These are phyloP conservation scores for Engystomops pustulosus DNA, from an alignment of 2,113 vertebrate genomes.

Conservation along the genomic window DNA sequence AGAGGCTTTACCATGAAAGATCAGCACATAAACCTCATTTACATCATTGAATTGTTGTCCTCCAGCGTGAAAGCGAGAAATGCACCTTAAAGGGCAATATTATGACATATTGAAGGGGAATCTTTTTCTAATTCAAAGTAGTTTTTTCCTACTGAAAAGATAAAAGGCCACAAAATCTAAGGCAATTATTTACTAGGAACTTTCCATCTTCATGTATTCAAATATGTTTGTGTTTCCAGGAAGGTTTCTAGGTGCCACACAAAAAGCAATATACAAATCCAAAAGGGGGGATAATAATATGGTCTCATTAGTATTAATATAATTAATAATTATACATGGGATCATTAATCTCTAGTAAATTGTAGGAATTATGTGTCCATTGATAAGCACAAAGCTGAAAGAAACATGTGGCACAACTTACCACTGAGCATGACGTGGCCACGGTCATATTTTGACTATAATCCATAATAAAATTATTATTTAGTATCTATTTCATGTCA, in stretches of 20 bases:
- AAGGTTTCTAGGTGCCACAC: background rate
- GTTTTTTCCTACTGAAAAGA: background rate
- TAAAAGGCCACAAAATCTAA: background rate
- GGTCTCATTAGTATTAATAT: too few relatives aligned
- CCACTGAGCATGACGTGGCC: too few relatives aligned
- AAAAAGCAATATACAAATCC: background rate
- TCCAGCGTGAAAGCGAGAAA: background rate
- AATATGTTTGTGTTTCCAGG: background rate
- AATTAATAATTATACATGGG: too few relatives aligned
- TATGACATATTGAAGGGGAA: background rate
- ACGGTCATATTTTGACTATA: too few relatives aligned
- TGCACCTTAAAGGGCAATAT: background rate
- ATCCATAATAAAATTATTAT: too few relatives aligned
- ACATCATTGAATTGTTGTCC: slow-evolving; percentile 11
- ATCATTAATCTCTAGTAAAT: too few relatives aligned
- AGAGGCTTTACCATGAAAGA: background rate
- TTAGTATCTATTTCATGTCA: too few relatives aligned
- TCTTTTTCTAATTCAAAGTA: background rate
- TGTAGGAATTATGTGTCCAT: too few relatives aligned
- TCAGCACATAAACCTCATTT: slow-evolving; percentile 21
- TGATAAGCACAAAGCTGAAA: too few relatives aligned
- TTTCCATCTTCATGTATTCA: background rate
- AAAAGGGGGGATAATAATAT: too few relatives aligned
- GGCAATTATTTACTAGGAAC: background rate
- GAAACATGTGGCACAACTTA: too few relatives aligned